Base-by-base conservation (phyloP, 2,888 invertebrate genomes). In the Cantharis flavilabris region DNA sequence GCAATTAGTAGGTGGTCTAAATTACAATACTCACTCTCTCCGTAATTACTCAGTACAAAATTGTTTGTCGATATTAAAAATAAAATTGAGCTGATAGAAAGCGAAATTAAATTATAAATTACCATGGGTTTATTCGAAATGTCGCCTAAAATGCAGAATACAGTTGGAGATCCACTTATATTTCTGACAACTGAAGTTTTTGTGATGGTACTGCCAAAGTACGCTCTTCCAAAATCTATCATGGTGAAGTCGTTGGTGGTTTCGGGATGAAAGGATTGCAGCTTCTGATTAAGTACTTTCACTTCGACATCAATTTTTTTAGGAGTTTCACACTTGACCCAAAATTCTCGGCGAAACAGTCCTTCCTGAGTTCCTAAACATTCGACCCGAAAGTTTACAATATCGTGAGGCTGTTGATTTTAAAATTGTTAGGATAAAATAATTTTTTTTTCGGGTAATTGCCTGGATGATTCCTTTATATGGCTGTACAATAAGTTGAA, bases 221-320 rank as follows among this genome's bases (percentile, higher is more conserved):
- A 88, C 0, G 88, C 88, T 28, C 83, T 83, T 0, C 88, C 85
- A 80, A 90, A 90, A 79, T 89, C 86, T 1, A 90, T 81, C 18
- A 90, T 82, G 4, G 88, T 88, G 70, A 89, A 87, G 67, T 88
- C 86, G 2, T 85, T 85, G 9, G 85, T 86, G 0, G 85, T 82
- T 30, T 87, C 85, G 0, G 88, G 88, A 82, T 89, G 88, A 49
- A 86, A 82, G 3, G 88, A 81, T 3, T 84, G 79, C 16, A 90
- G 79, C 76, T 83, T 83, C 0, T 89, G 88, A 26, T 81, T 78
- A 20, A 89, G 88, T 5, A 89, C 86, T 7, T 80, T 80, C 9
- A 84, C 87, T 9, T 75, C 80, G 1, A 88, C 81, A 11, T 82
- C 79, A 9, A 89, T 83, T 62, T 86, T 82, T 73, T 84, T 82